phyloP scores from a whole-genome alignment of 2,888 invertebrate species.

The Pelosia muscerda region DNA sequence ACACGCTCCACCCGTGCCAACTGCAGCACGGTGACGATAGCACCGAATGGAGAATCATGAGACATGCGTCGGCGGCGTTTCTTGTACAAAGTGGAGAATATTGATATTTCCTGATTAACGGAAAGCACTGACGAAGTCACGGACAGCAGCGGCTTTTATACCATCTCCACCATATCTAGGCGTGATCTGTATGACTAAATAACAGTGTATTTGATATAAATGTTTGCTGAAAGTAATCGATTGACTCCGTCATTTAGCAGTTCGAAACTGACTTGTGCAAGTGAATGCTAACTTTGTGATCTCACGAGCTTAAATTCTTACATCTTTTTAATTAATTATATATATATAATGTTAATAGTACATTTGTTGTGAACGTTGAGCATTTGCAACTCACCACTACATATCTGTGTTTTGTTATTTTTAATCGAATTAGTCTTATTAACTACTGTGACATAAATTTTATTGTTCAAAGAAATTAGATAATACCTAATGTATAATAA shows the following conservation, averaged over 20 bases:
- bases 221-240: constrained; percentile 30
- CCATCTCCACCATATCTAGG: constrained; percentile 76
- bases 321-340: constrained; percentile 38
- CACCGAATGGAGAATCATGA: constrained; percentile 84
- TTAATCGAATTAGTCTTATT: constrained; percentile 5
- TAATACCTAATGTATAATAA: not conserved
- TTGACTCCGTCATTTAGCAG: constrained; percentile 31
- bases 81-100: constrained; percentile 77
- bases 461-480: constrained; percentile 5
- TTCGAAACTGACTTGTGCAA: constrained; percentile 30
- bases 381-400: constrained; percentile 34
- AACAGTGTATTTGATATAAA: constrained; percentile 15
- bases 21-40: constrained; percentile 85
- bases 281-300: constrained; percentile 59
- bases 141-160: constrained; percentile 79
- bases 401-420: constrained; percentile 38
- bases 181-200: constrained; percentile 73
- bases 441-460: not conserved
- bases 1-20: constrained; percentile 85
- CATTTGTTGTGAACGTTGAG: constrained; percentile 21
- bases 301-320: constrained; percentile 67
- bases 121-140: constrained; percentile 83
- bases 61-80: constrained; percentile 76
- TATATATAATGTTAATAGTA: too few relatives aligned
- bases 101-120: constrained; percentile 84